phyloP scores from a whole-genome alignment of 2,888 invertebrate genomes.

The Laothoe populi region DNA sequence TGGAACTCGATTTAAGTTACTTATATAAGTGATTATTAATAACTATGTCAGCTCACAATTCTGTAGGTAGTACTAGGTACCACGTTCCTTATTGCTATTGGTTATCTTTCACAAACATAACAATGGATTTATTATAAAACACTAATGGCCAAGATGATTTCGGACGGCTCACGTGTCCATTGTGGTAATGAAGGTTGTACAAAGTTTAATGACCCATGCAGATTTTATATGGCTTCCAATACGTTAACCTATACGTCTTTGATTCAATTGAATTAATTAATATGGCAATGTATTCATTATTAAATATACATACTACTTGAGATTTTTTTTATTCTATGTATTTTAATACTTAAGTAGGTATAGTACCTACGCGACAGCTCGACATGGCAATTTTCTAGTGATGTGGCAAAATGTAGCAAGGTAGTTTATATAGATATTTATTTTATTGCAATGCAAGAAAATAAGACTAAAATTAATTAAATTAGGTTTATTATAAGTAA shows the following conservation, averaged over 20 bases:
- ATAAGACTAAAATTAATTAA: too few species aligned
- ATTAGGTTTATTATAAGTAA: too few species aligned
- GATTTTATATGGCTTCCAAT: conserved; percentile 20
- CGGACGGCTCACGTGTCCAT: conserved; percentile 22
- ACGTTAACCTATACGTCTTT: background rate
- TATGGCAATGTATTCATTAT: background rate
- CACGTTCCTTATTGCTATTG: background rate
- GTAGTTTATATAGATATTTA: too few species aligned
- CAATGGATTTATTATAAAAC: background rate
- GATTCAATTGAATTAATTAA: background rate
- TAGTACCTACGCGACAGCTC: too few species aligned
- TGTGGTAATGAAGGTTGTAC: conserved; percentile 18
- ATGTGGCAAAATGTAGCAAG: too few species aligned
- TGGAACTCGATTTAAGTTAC: conserved; percentile 4
- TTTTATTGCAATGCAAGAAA: too few species aligned
- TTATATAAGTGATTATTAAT: conserved; percentile 1
- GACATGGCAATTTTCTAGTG: too few species aligned
- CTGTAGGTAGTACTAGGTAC: background rate
- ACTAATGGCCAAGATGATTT: conserved; percentile 3
- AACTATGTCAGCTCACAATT: conserved; percentile 1
- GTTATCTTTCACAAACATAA: background rate
- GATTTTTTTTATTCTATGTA: background rate
- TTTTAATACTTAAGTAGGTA: too few species aligned
- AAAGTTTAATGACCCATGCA: conserved; percentile 21
- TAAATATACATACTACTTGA: conserved; percentile 1